A percentile compares a stretch with the other conserved stretches of the same genome.
Evolutionary conservation across 2,888 invertebrate species (phyloP).

Genomic region (Drosophila meridiana): DNA sequence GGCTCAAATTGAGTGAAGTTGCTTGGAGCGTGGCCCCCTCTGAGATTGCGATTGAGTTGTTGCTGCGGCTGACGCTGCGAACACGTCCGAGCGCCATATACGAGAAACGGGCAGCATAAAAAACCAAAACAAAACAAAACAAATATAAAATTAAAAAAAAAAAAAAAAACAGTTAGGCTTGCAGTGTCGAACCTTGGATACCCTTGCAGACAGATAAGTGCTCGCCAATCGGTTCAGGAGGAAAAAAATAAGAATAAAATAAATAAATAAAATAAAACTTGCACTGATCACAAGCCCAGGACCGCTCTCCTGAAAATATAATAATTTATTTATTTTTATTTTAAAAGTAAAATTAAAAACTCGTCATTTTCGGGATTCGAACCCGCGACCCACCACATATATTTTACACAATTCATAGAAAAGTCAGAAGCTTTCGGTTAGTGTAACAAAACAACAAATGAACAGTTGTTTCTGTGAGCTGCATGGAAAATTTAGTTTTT

Average conservation of each 20-base stretch:
- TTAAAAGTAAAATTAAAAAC: background rate
- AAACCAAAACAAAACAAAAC: conserved; percentile 15
- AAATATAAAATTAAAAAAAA: background rate
- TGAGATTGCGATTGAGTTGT: conserved; percentile 15
- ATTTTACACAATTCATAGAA: background rate
- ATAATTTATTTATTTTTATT: background rate
- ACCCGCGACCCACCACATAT: background rate
- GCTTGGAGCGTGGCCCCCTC: conserved; percentile 25
- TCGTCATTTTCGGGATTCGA: background rate
- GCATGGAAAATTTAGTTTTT: conserved; percentile 74
- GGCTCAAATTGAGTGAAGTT: conserved; percentile 57
- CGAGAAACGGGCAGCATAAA: conserved; percentile 36
- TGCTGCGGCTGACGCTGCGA: conserved; percentile 27
- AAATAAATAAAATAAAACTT: background rate
- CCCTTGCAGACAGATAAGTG: background rate
- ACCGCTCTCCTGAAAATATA: background rate
- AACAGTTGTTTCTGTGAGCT: conserved; percentile 72
- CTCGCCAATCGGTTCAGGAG: too few species aligned
- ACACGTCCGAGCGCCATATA: conserved; percentile 55
- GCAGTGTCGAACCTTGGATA: background rate
- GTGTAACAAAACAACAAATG: conserved; percentile 38
- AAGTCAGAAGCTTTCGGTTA: background rate
- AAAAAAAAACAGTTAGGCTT: background rate
- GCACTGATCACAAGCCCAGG: background rate
- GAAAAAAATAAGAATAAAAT: background rate